Conservation (phyloP, 2,888 invertebrate species). For the Drosophila villosipedis region DNA sequence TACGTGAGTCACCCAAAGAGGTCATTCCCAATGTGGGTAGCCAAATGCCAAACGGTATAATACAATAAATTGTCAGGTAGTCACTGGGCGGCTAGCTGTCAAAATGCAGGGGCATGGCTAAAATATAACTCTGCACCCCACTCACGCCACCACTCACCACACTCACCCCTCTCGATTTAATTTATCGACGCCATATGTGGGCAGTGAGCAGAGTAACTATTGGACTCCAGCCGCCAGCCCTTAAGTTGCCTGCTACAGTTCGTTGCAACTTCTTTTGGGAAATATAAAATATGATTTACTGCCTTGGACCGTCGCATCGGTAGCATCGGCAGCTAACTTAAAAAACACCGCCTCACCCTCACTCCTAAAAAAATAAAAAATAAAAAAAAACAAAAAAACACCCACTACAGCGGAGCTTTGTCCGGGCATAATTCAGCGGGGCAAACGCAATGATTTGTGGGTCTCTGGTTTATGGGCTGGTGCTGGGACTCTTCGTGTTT, state of each 20-base stretch:
- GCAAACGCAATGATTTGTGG: conserved; percentile 75
- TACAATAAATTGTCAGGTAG: conserved; percentile 78
- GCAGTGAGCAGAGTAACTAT: conserved; percentile 75
- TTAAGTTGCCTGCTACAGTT: conserved; percentile 44
- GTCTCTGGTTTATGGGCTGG: conserved; percentile 65
- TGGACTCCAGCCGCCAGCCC: conserved; percentile 52
- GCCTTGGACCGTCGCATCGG: conserved; percentile 64
- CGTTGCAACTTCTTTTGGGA: conserved; percentile 70
- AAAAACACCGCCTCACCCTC: not conserved
- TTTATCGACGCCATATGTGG: conserved; percentile 84
- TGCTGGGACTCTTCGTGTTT: conserved; percentile 18
- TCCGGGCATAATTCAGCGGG: conserved; percentile 71
- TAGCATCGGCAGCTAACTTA: conserved; percentile 48
- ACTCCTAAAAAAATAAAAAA: not conserved
- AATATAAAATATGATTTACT: conserved; percentile 85
- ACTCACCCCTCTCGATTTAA: conserved; percentile 66
- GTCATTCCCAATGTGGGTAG: conserved; percentile 63
- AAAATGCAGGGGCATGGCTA: conserved; percentile 67
- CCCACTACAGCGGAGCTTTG: conserved; percentile 23
- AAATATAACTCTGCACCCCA: conserved; percentile 53
- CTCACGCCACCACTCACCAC: not conserved
- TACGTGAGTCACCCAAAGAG: conserved; percentile 43
- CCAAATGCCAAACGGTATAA: conserved; percentile 70
- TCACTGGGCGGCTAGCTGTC: conserved; percentile 72
- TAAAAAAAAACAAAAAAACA: not conserved